Evolutionary conservation across 2,113 vertebrate species (phyloP).

Genomic region (Arenaria interpres): DNA sequence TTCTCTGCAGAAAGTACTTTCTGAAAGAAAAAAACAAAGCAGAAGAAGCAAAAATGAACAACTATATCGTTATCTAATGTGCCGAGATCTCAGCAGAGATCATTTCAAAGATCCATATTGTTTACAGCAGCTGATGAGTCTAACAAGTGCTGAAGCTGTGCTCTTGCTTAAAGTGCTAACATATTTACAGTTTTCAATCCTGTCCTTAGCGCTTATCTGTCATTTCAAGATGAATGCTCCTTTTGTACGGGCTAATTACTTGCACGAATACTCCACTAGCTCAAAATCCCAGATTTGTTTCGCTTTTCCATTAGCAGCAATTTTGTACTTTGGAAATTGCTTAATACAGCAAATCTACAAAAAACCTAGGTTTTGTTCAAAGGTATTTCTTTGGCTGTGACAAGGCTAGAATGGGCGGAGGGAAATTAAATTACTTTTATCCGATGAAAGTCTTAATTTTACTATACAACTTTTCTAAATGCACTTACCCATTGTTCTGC

Average conservation of each 20-base stretch:
- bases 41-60: constrained; percentile 55
- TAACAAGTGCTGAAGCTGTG: constrained; percentile 62
- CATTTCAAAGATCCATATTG: constrained; percentile 67
- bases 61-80: constrained; percentile 43
- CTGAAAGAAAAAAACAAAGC: background rate
- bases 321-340: constrained; percentile 63
- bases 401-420: background rate
- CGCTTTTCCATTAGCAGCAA: constrained; percentile 46
- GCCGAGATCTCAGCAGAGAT: constrained; percentile 56
- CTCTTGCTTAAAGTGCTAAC: constrained; percentile 24
- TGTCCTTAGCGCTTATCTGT: constrained; percentile 46
- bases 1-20: constrained; percentile 29
- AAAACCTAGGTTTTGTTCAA: constrained; percentile 24
- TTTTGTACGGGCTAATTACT: constrained; percentile 69
- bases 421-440: constrained; percentile 52
- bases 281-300: constrained; percentile 71
- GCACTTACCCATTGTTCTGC: background rate
- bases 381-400: constrained; percentile 53
- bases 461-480: background rate
- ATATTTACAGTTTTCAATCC: constrained; percentile 45
- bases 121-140: constrained; percentile 62
- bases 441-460: constrained; percentile 50
- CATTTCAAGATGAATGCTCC: constrained; percentile 58
- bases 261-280: constrained; percentile 57
- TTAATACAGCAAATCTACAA: constrained; percentile 44